Evolutionary conservation across 2,888 invertebrate species (phyloP).

Genomic region (Drosophila colorata): DNA sequence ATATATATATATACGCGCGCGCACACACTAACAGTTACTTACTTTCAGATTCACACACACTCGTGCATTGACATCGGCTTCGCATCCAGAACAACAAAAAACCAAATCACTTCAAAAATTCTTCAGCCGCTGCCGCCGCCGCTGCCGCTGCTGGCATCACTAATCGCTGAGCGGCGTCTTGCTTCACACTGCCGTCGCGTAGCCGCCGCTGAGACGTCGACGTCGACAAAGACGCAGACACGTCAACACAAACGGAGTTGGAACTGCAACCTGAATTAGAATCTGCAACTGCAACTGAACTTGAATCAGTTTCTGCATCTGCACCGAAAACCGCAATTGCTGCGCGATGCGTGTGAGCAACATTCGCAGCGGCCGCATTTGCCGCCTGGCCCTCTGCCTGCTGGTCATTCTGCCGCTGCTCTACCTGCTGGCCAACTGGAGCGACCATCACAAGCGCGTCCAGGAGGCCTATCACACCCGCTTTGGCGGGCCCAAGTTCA

Average conservation of each 20-base stretch:
- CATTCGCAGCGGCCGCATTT: slow-evolving; percentile 87
- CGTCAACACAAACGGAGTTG: slow-evolving; percentile 38
- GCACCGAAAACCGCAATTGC: not conserved
- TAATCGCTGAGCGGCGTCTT: slow-evolving; percentile 35
- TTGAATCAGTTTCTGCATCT: not conserved
- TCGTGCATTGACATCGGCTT: slow-evolving; percentile 31
- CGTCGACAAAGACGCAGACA: slow-evolving; percentile 28
- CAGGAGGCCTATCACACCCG: slow-evolving; percentile 80
- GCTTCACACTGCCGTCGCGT: slow-evolving; percentile 34
- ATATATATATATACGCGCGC: slow-evolving; percentile 10
- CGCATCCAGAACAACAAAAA: slow-evolving; percentile 35
- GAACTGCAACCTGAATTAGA: not conserved
- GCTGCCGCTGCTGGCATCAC: slow-evolving; percentile 14
- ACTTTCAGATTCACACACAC: slow-evolving; percentile 41
- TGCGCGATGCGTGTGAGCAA: slow-evolving; percentile 87
- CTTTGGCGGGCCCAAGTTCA: slow-evolving; percentile 71
- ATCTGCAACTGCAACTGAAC: not conserved
- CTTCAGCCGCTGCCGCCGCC: slow-evolving; percentile 18
- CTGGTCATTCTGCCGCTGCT: slow-evolving; percentile 87
- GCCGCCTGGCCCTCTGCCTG: slow-evolving; percentile 86
- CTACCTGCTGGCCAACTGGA: slow-evolving; percentile 88
- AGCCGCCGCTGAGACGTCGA: slow-evolving; percentile 10
- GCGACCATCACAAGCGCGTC: slow-evolving; percentile 85
- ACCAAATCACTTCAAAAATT: slow-evolving; percentile 23
- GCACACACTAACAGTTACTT: slow-evolving; percentile 33